Evolutionary conservation across 2,888 invertebrate species (phyloP), one percentile per base, ranked within the genome.

Genomic region (Stenurella melanura): DNA sequence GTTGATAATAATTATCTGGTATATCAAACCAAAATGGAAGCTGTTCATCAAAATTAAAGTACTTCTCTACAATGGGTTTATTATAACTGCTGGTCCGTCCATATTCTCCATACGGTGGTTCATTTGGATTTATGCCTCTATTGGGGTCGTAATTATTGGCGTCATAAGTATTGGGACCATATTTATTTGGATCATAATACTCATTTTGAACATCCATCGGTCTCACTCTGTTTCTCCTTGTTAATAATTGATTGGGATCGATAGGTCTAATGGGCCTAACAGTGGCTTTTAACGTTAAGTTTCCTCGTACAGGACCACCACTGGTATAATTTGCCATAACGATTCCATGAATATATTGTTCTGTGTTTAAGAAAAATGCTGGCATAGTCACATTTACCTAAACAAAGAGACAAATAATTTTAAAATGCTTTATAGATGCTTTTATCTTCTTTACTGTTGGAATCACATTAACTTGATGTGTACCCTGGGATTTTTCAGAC

Each of bases 321-420:
- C 96, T 97, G 0, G 98, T 98, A 87, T 97, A 98, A 92, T 98
- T 98, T 0, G 98, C 98, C 93, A 96, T 95, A 1, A 98, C 93
- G 0, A 94, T 93, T 0, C 98, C 98, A 86, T 94, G 92, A 86
- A 98, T 94, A 86, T 91, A 97, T 11, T 92, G 93, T 84, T 97
- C 97, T 21, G 95, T 95, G 85, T 95, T 96, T 88, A 97, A 95
- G 90, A 98, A 96, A 89, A 97, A 97, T 0, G 97, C 95, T 0
- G 98, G 96, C 95, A 98, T 97, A 0, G 97, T 97, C 0, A 98
- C 97, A 89, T 98, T 98, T 0, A 97, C 96, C 84, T 84, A 66
- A 70, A 81, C 12, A 21, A 15, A 66, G 10, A 66, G 5, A 21
- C n/a, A n/a, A n/a, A n/a, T n/a, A 21, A 50, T n/a, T n/a, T 50